These are phyloP conservation scores for Eueremaeus valkanovi DNA, from an alignment of 2,888 invertebrate species.

Conservation along the genomic window DNA sequence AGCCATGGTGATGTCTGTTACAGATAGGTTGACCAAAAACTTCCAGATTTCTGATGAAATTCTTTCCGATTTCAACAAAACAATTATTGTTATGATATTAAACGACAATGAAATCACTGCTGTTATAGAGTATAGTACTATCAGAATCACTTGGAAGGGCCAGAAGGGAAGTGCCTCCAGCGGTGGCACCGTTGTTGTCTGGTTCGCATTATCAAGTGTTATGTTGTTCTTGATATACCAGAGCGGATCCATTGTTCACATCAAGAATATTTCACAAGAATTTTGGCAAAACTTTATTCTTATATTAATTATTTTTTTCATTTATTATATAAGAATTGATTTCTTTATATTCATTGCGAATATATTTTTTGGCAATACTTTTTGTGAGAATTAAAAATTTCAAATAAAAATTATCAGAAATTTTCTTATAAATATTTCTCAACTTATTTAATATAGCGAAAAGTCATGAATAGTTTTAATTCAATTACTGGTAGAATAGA, in stretches of 20 bases:
- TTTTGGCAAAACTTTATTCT: no score
- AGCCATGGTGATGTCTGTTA: conserved; percentile 84
- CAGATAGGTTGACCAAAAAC: conserved; percentile 74
- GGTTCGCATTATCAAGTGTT: neutral
- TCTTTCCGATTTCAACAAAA: conserved; percentile 53
- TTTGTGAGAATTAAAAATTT: no score
- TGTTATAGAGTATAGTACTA: conserved; percentile 54
- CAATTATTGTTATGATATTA: conserved; percentile 54
- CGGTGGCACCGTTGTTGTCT: neutral
- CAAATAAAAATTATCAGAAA: no score
- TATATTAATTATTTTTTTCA: no score
- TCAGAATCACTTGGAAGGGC: conserved; percentile 49
- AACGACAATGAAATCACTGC: conserved; percentile 54
- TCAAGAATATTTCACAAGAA: no score
- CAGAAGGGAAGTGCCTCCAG: neutral
- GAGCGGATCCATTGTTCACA: conserved; percentile 8
- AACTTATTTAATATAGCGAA: no score
- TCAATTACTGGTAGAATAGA: no score
- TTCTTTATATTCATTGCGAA: no score
- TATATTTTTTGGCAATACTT: no score
- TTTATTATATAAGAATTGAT: no score
- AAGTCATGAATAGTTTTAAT: no score
- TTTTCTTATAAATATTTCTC: no score
- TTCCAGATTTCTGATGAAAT: conserved; percentile 48
- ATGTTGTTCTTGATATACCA: neutral